phyloP scores from a whole-genome alignment of 2,113 vertebrate genomes.

The Clupea harengus region DNA sequence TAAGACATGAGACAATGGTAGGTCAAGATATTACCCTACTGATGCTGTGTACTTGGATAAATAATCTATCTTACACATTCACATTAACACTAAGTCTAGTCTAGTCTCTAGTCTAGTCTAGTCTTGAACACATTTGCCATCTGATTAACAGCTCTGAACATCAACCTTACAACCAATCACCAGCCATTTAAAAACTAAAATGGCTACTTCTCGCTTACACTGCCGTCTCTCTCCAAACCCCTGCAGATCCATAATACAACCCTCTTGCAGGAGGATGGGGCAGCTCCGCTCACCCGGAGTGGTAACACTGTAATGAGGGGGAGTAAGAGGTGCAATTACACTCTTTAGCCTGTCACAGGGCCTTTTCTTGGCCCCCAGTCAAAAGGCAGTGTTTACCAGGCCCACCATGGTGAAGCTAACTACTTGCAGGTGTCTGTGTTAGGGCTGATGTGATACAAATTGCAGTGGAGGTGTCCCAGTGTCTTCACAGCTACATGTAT shows the following conservation, averaged over 20 bases:
- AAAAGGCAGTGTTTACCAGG: constrained; percentile 48
- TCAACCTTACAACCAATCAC: too few species aligned
- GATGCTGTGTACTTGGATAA: too few species aligned
- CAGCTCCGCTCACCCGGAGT: background rate
- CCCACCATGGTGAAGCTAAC: constrained; percentile 64
- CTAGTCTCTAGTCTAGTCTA: too few species aligned
- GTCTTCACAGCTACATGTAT: constrained; percentile 31
- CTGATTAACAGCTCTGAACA: too few species aligned
- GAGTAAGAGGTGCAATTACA: constrained; percentile 48
- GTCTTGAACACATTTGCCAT: too few species aligned
- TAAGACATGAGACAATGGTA: too few species aligned
- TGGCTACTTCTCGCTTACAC: background rate
- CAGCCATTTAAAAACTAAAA: background rate
- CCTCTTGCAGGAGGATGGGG: background rate
- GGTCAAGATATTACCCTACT: too few species aligned
- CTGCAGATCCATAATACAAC: background rate
- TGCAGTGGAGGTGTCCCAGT: constrained; percentile 59
- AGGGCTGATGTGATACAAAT: constrained; percentile 62
- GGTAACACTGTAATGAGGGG: constrained; percentile 40
- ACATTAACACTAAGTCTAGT: too few species aligned
- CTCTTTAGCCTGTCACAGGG: constrained; percentile 46
- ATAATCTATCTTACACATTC: too few species aligned
- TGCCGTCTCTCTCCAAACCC: background rate
- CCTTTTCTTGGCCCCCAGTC: constrained; percentile 17
- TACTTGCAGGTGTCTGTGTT: constrained; percentile 68